A percentile compares a stretch with the other conserved stretches of the same genome.
Evolutionary conservation across 2,113 vertebrate species (phyloP).

Genomic region (Crotophaga sulcirostris): DNA sequence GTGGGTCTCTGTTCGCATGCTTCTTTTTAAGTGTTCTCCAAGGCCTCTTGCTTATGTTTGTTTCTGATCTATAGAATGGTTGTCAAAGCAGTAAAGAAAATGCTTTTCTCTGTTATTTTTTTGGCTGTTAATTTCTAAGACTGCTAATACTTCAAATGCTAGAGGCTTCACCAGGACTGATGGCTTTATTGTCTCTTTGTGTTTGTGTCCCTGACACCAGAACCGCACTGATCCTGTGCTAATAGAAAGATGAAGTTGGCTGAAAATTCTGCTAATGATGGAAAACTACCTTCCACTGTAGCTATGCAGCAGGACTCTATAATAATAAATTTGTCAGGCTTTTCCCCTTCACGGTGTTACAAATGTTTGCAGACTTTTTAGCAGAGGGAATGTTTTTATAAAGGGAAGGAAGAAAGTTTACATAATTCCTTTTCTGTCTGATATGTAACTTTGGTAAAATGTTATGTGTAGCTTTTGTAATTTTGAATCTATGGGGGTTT

Average conservation of each 20-base stretch:
- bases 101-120: background rate
- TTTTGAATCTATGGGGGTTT: conserved; percentile 2
- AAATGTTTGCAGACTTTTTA: background rate
- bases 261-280: conserved; percentile 12
- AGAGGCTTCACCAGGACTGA: background rate
- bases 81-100: background rate
- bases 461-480: conserved; percentile 23
- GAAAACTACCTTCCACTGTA: background rate
- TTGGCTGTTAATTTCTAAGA: background rate
- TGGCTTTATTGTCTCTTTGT: background rate
- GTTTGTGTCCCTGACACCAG: background rate
- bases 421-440: background rate
- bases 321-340: background rate
- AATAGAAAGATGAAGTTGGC: background rate
- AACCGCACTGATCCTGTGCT: background rate
- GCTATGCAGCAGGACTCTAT: background rate
- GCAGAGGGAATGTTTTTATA: background rate
- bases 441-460: background rate
- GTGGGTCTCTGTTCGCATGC: background rate
- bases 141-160: background rate
- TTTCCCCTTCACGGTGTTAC: background rate
- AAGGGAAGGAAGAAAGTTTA: background rate
- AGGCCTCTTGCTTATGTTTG: background rate
- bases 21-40: background rate
- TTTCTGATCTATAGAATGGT: background rate